Percentiles rank a stretch among this genome's conserved stretches.
Conservation (phyloP, 2,888 invertebrate species). For the Campopleginae sp. region DNA sequence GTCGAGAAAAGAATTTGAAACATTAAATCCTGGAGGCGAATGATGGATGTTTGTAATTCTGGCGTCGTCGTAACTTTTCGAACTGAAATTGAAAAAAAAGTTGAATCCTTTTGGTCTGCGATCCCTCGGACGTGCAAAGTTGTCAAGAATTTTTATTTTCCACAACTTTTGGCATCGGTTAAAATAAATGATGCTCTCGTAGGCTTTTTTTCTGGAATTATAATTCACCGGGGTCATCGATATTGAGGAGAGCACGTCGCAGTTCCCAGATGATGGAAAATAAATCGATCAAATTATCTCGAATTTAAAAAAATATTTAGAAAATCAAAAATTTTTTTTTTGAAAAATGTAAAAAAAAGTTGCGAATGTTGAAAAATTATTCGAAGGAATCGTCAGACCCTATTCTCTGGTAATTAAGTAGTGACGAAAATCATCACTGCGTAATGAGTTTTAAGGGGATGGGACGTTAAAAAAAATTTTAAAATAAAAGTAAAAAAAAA, state of each 20-base stretch:
- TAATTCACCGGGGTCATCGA: neutral
- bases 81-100: constrained; percentile 1
- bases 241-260: neutral
- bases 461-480: no score
- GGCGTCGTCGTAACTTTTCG: neutral
- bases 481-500: no score
- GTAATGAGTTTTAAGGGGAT: no score
- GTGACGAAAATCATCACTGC: no score
- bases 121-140: constrained; percentile 2
- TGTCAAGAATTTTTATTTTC: neutral
- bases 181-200: neutral
- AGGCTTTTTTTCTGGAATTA: neutral
- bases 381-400: neutral
- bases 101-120: neutral
- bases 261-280: neutral
- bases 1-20: neutral
- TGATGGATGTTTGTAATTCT: constrained; percentile 7
- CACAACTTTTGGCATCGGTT: neutral
- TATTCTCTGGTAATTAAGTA: neutral
- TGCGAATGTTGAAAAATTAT: no score
- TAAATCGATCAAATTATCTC: neutral
- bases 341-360: no score
- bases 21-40: neutral
- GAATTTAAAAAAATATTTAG: neutral
- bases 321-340: no score